Base-by-base conservation (phyloP, 2,888 invertebrate species). In the Cephalotes varians region DNA sequence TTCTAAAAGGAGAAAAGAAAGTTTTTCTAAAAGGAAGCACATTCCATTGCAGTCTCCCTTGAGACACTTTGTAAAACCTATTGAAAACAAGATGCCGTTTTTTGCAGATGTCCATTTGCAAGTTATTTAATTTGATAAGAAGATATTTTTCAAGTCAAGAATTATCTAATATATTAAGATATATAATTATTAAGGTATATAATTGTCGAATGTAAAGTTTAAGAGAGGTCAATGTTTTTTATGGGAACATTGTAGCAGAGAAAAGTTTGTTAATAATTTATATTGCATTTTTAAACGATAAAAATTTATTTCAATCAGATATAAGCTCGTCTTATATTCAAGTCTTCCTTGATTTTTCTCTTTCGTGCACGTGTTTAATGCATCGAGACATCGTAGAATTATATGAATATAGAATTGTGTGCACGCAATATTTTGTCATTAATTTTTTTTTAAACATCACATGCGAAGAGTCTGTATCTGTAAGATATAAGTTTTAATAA, bases 131-230 rank as follows among this genome's bases (percentile, higher is more conserved):
- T 64, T 67, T 80, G 64, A 58, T 81, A 67, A 72, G 65, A 82
- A 81, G 40, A 56, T 86, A 88, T 87, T 85, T 87, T 87, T 84
- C 28, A 86, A 21, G 73, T 76, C 28, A 60, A 73, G 65, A 47
- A 34, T 77, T 82, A 64, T 37, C 44, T 28, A 71, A 81, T 77
- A 82, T 82, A 82, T 82, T 69, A 40, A 62, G 51, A 56, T 5
- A 21, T 47, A 64, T 64, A 76, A 67, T 77, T 76, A 83, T 82
- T 69, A 40, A 62, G 51, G 51, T 5, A 21, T 47, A 64, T 64
- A 76, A 67, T 77, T 76, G 82, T 73, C 37, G 25, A 31, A 34
- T 81, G 83, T 82, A 85, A 86, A 51, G 10, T 40, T 34, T 82
- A 85, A n/a, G 21, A 60, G 49, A 47, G 51, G 62, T 71, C 71